Conservation (phyloP, 2,113 vertebrate species). For the Mormyrus lacerda region DNA sequence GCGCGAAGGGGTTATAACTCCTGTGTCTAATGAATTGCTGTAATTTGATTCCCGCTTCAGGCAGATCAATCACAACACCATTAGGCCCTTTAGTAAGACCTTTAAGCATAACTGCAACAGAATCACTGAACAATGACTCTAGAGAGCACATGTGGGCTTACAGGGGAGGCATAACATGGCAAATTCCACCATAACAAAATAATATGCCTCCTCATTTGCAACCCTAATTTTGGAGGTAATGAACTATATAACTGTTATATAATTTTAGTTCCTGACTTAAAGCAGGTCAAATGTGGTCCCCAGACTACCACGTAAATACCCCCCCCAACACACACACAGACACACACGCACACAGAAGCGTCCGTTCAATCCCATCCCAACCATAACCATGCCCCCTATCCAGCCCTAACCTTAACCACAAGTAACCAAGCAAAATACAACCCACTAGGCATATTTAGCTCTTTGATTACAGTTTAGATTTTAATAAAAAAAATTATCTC, state of each 20-base stretch:
- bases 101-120: not conserved
- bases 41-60: not conserved
- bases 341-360: too few species aligned
- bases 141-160: not conserved
- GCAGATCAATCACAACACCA: not conserved
- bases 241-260: not conserved
- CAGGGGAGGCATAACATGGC: not conserved
- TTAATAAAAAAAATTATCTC: too few species aligned
- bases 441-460: too few species aligned
- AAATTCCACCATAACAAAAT: not conserved
- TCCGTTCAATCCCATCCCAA: too few species aligned
- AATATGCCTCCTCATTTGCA: not conserved
- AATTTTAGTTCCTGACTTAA: not conserved
- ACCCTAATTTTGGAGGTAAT: too few species aligned
- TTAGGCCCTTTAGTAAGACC: not conserved
- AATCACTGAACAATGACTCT: not conserved
- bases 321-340: too few species aligned
- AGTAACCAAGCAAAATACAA: too few species aligned
- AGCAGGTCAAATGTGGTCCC: not conserved
- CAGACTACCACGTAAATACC: too few species aligned
- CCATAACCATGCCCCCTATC: too few species aligned
- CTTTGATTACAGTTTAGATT: too few species aligned
- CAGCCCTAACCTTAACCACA: too few species aligned
- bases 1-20: not conserved
- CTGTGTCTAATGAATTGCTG: not conserved